Percentiles rank a stretch among this genome's conserved stretches.
Evolutionary conservation across 2,113 vertebrate species (phyloP).

Genomic region (Fregata magnificens): DNA sequence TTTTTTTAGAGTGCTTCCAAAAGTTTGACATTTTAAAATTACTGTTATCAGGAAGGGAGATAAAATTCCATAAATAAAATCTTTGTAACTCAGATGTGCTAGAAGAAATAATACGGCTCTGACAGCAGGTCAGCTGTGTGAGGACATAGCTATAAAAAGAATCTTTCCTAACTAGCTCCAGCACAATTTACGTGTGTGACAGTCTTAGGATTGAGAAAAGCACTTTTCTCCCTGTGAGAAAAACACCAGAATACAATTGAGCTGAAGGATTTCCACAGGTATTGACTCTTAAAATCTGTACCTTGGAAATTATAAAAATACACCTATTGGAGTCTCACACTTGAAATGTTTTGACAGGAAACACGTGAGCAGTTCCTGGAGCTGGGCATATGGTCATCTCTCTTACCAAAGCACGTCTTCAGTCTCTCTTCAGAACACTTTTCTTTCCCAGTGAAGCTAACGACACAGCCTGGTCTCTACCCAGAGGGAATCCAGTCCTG

Average conservation of each 20-base stretch:
- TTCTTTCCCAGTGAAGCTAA: not conserved
- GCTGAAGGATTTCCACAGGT: not conserved
- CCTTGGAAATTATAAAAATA: not conserved
- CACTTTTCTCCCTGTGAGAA: not conserved
- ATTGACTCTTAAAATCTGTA: not conserved
- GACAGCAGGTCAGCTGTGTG: not conserved
- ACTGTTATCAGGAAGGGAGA: not conserved
- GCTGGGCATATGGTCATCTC: not conserved
- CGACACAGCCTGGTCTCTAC: not conserved
- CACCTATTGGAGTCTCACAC: not conserved
- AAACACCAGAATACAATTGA: not conserved
- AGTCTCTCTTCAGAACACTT: not conserved
- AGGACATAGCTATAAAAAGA: not conserved
- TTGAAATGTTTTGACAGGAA: not conserved
- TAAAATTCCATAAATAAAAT: not conserved
- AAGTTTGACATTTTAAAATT: not conserved
- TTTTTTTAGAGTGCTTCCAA: not conserved
- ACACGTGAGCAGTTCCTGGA: not conserved
- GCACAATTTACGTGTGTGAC: not conserved
- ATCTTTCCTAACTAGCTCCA: not conserved
- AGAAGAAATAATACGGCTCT: not conserved
- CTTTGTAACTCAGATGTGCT: not conserved
- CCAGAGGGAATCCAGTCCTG: not conserved
- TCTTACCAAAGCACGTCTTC: not conserved
- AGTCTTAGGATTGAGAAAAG: not conserved